A percentile compares a stretch with the other conserved stretches of the same genome.
phyloP scores from a whole-genome alignment of 2,888 invertebrate species.

The Malacosoma neustria region DNA sequence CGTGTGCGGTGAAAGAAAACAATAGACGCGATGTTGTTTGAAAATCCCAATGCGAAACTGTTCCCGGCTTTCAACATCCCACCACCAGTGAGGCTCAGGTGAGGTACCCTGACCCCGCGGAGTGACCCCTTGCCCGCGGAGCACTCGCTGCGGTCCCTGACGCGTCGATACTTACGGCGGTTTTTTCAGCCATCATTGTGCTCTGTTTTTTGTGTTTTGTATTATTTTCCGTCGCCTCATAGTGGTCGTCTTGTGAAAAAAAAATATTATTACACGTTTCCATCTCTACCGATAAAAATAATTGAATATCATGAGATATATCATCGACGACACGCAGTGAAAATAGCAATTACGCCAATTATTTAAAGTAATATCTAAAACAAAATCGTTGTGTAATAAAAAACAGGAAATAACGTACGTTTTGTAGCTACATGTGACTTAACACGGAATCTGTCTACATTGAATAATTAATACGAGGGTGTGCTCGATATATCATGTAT shows the following conservation, averaged over 20 bases:
- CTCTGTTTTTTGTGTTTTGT: background rate
- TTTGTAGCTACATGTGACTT: background rate
- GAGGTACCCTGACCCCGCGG: constrained; percentile 27
- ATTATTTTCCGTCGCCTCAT: background rate
- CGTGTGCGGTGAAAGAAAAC: constrained; percentile 56
- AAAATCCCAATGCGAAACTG: constrained; percentile 82
- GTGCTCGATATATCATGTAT: background rate
- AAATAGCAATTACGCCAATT: background rate
- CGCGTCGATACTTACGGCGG: constrained; percentile 3
- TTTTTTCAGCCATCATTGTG: background rate
- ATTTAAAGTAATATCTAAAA: background rate
- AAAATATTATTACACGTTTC: background rate
- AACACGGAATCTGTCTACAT: background rate
- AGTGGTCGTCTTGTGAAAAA: background rate
- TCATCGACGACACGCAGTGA: background rate
- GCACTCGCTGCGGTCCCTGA: constrained; percentile 3
- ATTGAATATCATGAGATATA: background rate
- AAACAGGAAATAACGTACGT: background rate
- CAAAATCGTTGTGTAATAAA: background rate
- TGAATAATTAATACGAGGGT: background rate
- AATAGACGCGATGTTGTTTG: constrained; percentile 79
- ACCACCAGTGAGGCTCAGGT: constrained; percentile 78
- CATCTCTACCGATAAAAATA: background rate
- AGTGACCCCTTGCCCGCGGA: constrained; percentile 9
- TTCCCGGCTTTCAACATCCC: constrained; percentile 81